phyloP scores from a whole-genome alignment of 2,113 vertebrate species.

The Rynchops niger region DNA sequence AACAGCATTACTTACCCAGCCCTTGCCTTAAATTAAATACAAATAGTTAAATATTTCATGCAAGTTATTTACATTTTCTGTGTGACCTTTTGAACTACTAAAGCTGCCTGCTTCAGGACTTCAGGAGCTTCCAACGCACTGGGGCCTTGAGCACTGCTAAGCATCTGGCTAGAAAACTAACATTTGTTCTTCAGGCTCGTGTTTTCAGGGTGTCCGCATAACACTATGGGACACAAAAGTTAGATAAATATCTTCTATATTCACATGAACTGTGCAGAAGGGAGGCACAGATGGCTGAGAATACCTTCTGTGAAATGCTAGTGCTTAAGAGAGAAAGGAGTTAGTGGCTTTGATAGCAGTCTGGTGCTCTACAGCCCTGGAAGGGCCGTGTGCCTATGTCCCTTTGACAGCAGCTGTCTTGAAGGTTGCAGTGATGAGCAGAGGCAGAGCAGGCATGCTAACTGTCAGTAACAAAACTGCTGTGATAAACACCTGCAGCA shows the following conservation, averaged over 20 bases:
- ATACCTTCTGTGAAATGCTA: not conserved
- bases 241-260: not conserved
- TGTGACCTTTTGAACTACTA: conserved; percentile 15
- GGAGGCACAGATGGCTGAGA: not conserved
- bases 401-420: fast-evolving
- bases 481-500: not conserved
- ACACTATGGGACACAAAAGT: not conserved
- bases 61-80: conserved; percentile 21
- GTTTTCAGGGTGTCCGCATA: not conserved
- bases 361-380: not conserved
- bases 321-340: not conserved
- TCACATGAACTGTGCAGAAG: not conserved
- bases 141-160: not conserved
- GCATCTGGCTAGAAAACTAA: not conserved
- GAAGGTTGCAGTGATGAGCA: not conserved
- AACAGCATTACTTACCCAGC: not conserved
- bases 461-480: not conserved
- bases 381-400: not conserved
- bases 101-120: not conserved
- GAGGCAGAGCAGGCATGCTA: not conserved
- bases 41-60: conserved; percentile 19
- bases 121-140: not conserved
- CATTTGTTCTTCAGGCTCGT: not conserved
- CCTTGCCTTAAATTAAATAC: not conserved
- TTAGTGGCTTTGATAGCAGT: not conserved